Conservation (phyloP, 2,113 vertebrate species). For the Caretta caretta region DNA sequence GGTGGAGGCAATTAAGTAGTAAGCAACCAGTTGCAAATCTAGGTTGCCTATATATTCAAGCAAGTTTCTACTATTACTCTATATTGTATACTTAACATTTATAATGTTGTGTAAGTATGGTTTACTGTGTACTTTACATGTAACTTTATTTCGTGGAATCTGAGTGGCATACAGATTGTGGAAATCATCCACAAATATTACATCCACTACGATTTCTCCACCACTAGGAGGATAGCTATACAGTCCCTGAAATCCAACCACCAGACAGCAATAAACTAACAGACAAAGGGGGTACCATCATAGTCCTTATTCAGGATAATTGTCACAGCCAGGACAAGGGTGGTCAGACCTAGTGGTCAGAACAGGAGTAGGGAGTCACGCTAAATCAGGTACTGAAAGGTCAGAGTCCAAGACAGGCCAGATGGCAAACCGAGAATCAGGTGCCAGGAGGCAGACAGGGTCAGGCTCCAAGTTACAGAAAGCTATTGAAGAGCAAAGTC, state of each 20-base stretch:
- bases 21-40: not conserved
- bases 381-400: not conserved
- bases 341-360: not conserved
- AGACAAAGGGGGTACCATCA: too few species aligned
- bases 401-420: not conserved
- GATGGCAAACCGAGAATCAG: not conserved
- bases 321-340: not conserved
- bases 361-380: not conserved
- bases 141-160: not conserved
- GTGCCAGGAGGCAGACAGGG: not conserved
- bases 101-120: not conserved
- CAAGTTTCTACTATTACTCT: not conserved
- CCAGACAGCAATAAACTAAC: too few species aligned
- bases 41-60: not conserved
- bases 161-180: too few species aligned
- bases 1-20: not conserved
- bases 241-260: too few species aligned
- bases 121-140: not conserved
- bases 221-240: too few species aligned
- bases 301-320: too few species aligned
- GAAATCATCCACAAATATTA: too few species aligned
- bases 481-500: not conserved
- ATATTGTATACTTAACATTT: not conserved
- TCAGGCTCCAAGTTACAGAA: not conserved
- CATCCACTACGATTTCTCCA: too few species aligned